Base-by-base conservation (phyloP, 2,888 invertebrate species). In the Calliopum simillimum region DNA sequence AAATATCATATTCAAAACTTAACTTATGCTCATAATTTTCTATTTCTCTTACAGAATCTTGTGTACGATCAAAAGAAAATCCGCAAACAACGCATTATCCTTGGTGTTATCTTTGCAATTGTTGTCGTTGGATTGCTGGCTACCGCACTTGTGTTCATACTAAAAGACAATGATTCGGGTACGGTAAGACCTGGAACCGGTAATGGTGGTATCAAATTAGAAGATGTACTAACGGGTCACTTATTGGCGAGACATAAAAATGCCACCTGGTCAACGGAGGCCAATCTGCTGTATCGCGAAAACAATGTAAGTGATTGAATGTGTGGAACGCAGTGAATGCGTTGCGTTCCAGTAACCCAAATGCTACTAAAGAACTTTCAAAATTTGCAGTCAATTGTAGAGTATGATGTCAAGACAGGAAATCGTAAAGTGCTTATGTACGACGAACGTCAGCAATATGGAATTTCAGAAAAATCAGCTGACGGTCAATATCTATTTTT, bases 261-360 rank as follows among this genome's bases (percentile, higher is more conserved):
- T 84, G 95, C 92, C 66, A 91, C 92, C 59, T 96, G 95, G 95
- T 88, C 93, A 70, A 90, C 92, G 83, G 94, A 89, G 78, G 88
- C 87, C 73, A 90, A 90, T 79, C 86, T 93, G 72, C 82, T 93
- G 74, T 93, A 89, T 84, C 89, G 89, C 69, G 90, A 90, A 5
- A 71, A 76, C 58, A 73, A 73, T 75, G 84, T 84, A 77, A 77
- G 82, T 73, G 19, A 61, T 13, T 25, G 46, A 47, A 25, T 3
- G n/a, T 33, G 33, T 8, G 33, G 2, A 33, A 47, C 61, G 12
- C 43, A 16, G 1, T 3, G 11, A 59, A 13, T 13, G 46, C 23
- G 64, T 16, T 55, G 41, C 11, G 44, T 61, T 67, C 69, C 19
- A 74, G 25, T 46, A 56, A 46, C 33, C 21, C 25, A 75, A 76